Evolutionary conservation across 2,113 vertebrate species (phyloP), one percentile per base, ranked within the genome.

Genomic region (Telmatochromis sp.): DNA sequence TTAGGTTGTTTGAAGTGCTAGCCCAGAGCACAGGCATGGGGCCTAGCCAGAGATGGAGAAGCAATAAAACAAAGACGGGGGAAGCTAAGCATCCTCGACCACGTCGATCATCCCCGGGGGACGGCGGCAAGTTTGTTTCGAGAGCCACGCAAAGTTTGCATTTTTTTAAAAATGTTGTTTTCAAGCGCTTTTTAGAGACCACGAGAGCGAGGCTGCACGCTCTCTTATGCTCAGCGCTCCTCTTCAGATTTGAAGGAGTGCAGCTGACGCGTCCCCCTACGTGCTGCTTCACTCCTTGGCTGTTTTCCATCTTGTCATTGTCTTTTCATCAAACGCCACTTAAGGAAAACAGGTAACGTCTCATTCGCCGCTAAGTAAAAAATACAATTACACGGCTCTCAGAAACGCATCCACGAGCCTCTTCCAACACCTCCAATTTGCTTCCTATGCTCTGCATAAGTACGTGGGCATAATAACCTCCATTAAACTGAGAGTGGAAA

Each of bases 1-100:
- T 90, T 90, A 73, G 91, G 53, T 91, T 65, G 87, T 94, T 95
- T 94, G 93, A 95, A 95, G 95, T 91, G 89, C 60, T 26, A 37
- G 93, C 89, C 91, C 92, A 93, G 91, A 89, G 86, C 82, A 42
- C 60, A 47, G 89, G 81, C 90, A 83, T 8, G 80, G 14, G 89
- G 81, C 85, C 85, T 7, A 7, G 91, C 91, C 90, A 84, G 84
- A 83, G 50, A 78, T 60, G 78, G 33, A 87, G 86, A 68, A 88
- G 40, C 84, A 78, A 9, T 35, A 21, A 81, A 88, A 89, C 86
- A 51, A 65, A 78, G 68, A 80, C 45, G 3, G 80, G 23, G 35
- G 68, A 53, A n/a, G 89, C 79, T 45, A 31, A 93, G 91, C 81
- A 10, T 86, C 86, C 87, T 93, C 80, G 1, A 91, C 23, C 90